Evolutionary conservation across 2,888 invertebrate genomes (phyloP).

Genomic region (Elegia similella): DNA sequence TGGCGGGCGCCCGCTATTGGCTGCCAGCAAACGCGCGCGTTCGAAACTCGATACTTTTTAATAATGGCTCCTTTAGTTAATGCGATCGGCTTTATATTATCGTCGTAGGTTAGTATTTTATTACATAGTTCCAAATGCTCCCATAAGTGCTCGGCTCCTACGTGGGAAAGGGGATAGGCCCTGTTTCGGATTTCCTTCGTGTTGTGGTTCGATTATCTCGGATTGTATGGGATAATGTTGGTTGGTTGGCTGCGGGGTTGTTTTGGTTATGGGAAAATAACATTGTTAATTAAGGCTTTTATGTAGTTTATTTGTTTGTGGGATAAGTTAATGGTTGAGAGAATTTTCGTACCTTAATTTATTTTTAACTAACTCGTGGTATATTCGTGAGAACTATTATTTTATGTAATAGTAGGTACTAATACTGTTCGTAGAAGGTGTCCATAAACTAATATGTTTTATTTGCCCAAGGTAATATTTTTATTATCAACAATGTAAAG

Average conservation of each 20-base stretch:
- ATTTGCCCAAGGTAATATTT: too few species aligned
- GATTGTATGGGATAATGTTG: conserved; percentile 40
- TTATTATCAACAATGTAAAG: neutral
- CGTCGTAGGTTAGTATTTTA: conserved; percentile 71
- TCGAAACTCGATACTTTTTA: conserved; percentile 80
- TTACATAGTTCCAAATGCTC: conserved; percentile 68
- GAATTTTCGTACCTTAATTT: too few species aligned
- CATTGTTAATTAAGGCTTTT: conserved; percentile 7
- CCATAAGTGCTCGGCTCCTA: conserved; percentile 48
- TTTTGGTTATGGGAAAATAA: conserved; percentile 24
- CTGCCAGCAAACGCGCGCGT: conserved; percentile 53
- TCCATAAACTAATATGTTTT: too few species aligned
- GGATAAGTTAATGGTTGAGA: neutral
- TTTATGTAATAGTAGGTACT: too few species aligned
- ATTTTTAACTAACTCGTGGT: too few species aligned
- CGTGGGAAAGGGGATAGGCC: conserved; percentile 53
- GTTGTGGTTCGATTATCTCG: conserved; percentile 54
- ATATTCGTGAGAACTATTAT: too few species aligned
- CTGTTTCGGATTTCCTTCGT: conserved; percentile 51
- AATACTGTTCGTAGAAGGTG: too few species aligned
- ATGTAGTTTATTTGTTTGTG: conserved; percentile 3
- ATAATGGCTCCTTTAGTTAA: conserved; percentile 80
- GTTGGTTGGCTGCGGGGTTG: conserved; percentile 24
- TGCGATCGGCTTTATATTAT: conserved; percentile 76
- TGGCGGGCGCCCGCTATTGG: conserved; percentile 66